Evolutionary conservation across 2,888 invertebrate species (phyloP), one percentile per base, ranked within the genome.

Genomic region (Tanypteryx hageni): DNA sequence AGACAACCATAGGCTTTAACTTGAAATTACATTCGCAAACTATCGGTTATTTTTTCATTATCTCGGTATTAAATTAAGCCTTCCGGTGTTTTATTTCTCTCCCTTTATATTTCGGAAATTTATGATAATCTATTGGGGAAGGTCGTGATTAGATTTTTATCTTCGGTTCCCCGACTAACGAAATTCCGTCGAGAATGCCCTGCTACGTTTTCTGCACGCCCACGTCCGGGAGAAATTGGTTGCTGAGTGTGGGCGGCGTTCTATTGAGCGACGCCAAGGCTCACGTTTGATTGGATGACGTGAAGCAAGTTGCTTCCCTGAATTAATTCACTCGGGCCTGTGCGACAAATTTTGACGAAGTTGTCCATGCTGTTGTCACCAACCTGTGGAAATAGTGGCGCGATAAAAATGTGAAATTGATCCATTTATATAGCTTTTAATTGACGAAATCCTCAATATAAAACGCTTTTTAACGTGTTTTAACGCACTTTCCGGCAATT

Each of bases 221-320:
- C 22, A n/a, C 68, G 13, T 68, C 76, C 76, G 22, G 10, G 22
- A 27, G 13, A 76, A 76, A 76, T 27, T 76, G 76, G 76, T n/a
- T 76, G 76, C 76, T 22, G 76, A 22, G 44, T 44, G 44, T 44
- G 5, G 76, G 76, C 68, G 68, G 68, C 22, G 68, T 14, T 76
- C 76, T 76, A 76, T 76, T 76, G 76, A 76, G 76, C 76, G 68
- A 22, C n/a, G 5, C 22, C 16, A 14, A 8, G 22, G 76, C 76
- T 76, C 76, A 22, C 22, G 76, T 76, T 76, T 76, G 76, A 27
- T 76, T 76, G 76, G 76, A 76, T 76, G 76, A 27, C 68, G 22
- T 22, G 68, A 22, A 68, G 22, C 76, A 22, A 76, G 22, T n/a
- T n/a, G 68, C 68, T 68, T 22, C 27, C 76, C 27, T 13, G 76